Percentiles rank a stretch among this genome's conserved stretches.
Conservation (phyloP, 2,888 invertebrate genomes). For the Cheilosia scutellata region DNA sequence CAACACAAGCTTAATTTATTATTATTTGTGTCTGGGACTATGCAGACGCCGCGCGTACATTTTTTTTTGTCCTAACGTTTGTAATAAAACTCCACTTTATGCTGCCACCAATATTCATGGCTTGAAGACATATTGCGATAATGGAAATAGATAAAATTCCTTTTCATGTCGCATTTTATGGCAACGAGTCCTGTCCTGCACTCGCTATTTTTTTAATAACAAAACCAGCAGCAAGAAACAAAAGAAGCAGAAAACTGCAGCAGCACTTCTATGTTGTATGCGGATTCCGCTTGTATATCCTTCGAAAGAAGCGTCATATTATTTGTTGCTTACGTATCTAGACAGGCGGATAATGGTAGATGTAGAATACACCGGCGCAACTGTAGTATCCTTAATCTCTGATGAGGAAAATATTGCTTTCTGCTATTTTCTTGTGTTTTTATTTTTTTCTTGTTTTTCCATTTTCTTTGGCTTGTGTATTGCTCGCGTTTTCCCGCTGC, state of each 20-base stretch:
- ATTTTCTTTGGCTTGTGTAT: background rate
- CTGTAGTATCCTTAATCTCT: conserved; percentile 57
- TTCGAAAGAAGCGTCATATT: conserved; percentile 9
- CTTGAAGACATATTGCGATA: conserved; percentile 60
- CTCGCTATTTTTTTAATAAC: conserved; percentile 43
- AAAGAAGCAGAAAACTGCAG: conserved; percentile 18
- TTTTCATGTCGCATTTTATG: conserved; percentile 63
- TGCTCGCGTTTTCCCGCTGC: conserved; percentile 52
- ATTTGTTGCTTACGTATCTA: conserved; percentile 32
- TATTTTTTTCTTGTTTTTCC: background rate
- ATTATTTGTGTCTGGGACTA: background rate
- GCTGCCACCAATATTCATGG: conserved; percentile 54
- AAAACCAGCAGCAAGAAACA: conserved; percentile 17
- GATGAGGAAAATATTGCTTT: conserved; percentile 59
- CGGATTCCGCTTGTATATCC: conserved; percentile 9
- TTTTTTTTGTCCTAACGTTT: background rate
- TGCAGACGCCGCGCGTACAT: background rate
- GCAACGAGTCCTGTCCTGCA: conserved; percentile 32
- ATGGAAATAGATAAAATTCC: conserved; percentile 68
- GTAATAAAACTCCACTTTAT: conserved; percentile 36
- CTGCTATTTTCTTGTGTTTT: background rate
- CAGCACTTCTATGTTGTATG: background rate
- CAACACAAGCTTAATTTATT: background rate
- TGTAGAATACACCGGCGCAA: conserved; percentile 15
- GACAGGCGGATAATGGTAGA: conserved; percentile 33